phyloP scores from a whole-genome alignment of 1,140 invertebrate species.

The Drosophila rufa region DNA sequence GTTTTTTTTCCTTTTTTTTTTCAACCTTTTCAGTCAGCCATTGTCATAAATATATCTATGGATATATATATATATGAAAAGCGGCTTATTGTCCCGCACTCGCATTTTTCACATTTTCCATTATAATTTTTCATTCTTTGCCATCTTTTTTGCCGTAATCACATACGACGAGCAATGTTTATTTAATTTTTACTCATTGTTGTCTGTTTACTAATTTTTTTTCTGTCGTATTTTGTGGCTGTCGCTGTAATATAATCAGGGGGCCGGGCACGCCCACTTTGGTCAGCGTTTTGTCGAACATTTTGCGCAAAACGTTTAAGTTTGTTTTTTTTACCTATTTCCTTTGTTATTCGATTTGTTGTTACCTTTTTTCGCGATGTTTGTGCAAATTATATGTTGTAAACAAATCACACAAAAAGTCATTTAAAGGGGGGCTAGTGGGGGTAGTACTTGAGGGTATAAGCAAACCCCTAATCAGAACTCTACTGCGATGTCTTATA shows the following conservation, averaged over 20 bases:
- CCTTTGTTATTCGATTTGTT: constrained; percentile 33
- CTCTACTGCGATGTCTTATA: background rate
- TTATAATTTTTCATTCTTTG: constrained; percentile 35
- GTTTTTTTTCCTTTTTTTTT: constrained; percentile 37
- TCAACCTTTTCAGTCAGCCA: constrained; percentile 20
- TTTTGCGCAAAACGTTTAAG: constrained; percentile 64
- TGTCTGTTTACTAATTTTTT: constrained; percentile 36
- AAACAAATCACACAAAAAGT: constrained; percentile 35
- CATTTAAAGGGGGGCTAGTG: constrained; percentile 1
- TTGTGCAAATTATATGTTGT: constrained; percentile 44
- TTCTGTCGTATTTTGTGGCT: background rate
- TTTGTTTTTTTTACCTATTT: constrained; percentile 38
- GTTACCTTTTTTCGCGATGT: constrained; percentile 26
- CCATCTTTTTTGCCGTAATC: constrained; percentile 52
- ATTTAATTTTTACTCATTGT: constrained; percentile 49
- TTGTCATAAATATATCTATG: constrained; percentile 42
- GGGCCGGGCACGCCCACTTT: constrained; percentile 46
- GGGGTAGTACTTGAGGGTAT: background rate
- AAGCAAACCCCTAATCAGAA: constrained; percentile 17
- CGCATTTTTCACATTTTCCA: constrained; percentile 50
- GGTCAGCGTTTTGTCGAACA: constrained; percentile 66
- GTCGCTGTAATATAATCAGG: constrained; percentile 40
- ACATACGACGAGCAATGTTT: constrained; percentile 59
- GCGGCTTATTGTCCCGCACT: constrained; percentile 50
- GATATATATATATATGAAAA: constrained; percentile 19